A percentile compares a stretch with the other conserved stretches of the same genome.
Evolutionary conservation across 2,113 vertebrate genomes (phyloP).

Genomic region (Chionodraco myersi): DNA sequence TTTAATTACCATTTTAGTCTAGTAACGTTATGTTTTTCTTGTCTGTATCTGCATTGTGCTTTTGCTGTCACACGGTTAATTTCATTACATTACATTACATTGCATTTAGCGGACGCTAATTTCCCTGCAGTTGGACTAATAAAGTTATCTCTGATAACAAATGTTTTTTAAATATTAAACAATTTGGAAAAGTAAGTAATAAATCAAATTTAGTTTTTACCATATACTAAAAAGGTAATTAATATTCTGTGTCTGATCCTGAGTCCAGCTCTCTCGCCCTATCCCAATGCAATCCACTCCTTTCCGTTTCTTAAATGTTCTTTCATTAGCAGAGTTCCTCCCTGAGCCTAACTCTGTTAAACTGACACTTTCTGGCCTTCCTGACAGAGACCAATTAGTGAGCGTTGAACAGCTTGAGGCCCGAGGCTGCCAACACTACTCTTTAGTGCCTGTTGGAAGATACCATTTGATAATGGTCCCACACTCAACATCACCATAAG

Average conservation of each 20-base stretch:
- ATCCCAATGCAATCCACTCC: background rate
- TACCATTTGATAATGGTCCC: constrained; percentile 60
- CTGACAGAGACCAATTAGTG: constrained; percentile 75
- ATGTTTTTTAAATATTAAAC: background rate
- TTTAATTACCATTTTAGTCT: too few relatives aligned
- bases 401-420: constrained; percentile 70
- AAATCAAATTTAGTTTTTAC: background rate
- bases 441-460: constrained; percentile 51
- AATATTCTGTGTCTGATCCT: background rate
- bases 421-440: constrained; percentile 52
- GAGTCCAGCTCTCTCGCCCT: background rate
- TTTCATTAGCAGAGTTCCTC: constrained; percentile 43
- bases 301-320: constrained; percentile 15
- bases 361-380: constrained; percentile 61
- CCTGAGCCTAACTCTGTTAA: constrained; percentile 57
- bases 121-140: too few relatives aligned
- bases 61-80: too few relatives aligned
- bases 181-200: background rate
- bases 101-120: too few relatives aligned
- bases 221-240: background rate
- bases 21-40: too few relatives aligned
- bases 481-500: constrained; percentile 32
- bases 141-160: too few relatives aligned
- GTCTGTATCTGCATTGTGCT: too few relatives aligned
- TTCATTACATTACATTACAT: too few relatives aligned